Conservation (phyloP, 2,888 invertebrate genomes). For the Sinelater perroti region DNA sequence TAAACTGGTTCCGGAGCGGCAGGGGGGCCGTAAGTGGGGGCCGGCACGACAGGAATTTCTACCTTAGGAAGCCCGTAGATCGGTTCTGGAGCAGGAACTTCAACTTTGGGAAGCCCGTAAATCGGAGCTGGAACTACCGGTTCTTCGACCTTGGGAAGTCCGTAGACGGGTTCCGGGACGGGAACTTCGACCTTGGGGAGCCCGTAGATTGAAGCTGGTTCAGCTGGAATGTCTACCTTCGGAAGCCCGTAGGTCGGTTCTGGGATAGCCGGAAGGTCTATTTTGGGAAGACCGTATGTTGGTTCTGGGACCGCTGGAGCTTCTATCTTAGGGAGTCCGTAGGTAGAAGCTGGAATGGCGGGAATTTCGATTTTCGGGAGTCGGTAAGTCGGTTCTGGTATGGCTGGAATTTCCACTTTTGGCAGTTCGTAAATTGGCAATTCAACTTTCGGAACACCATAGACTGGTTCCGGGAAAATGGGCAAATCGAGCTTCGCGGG, state of each 20-base stretch:
- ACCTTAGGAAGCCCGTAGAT: neutral
- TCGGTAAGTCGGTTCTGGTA: too few species aligned
- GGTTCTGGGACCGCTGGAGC: conserved; percentile 2
- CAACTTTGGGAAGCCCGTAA: neutral
- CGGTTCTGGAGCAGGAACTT: neutral
- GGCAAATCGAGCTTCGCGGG: too few species aligned
- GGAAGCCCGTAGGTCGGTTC: neutral
- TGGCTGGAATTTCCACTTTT: neutral
- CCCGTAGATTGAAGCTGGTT: neutral
- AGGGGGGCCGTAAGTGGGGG: neutral
- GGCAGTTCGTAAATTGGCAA: neutral
- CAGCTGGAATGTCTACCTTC: neutral
- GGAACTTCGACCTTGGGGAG: neutral
- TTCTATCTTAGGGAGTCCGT: conserved; percentile 15
- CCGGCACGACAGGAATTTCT: neutral
- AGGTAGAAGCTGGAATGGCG: conserved; percentile 5
- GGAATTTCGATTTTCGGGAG: too few species aligned
- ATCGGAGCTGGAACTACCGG: conserved; percentile 2
- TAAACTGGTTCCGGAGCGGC: conserved; percentile 2
- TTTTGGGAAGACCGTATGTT: conserved; percentile 3
- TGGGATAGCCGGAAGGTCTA: neutral
- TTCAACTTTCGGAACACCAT: neutral
- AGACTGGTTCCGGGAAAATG: too few species aligned
- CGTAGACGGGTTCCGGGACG: neutral
- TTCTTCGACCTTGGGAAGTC: neutral